Percentiles rank a stretch among this genome's conserved stretches.
These are phyloP conservation scores for Julus scanicus DNA, from an alignment of 2,888 invertebrate genomes.

Conservation along the genomic window DNA sequence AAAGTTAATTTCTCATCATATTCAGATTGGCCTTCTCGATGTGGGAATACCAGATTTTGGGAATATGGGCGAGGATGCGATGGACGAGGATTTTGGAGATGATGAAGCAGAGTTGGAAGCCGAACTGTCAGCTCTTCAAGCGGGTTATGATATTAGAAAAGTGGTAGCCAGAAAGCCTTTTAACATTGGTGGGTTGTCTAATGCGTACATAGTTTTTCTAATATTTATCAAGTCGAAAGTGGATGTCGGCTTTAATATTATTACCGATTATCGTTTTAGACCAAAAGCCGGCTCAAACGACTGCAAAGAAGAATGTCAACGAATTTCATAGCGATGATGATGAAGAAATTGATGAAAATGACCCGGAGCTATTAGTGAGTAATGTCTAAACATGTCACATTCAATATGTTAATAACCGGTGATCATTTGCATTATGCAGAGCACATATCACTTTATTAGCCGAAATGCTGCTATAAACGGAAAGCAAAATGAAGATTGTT, in stretches of 20 bases:
- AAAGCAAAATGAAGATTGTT: no score
- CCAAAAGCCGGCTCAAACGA: not conserved
- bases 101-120: conserved; percentile 87
- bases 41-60: conserved; percentile 68
- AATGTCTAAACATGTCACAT: conserved; percentile 45
- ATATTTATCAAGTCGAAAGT: no score
- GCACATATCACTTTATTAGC: no score
- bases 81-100: conserved; percentile 64
- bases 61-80: conserved; percentile 67
- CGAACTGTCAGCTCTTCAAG: conserved; percentile 79
- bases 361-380: conserved; percentile 79
- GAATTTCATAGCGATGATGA: conserved; percentile 74
- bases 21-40: conserved; percentile 81
- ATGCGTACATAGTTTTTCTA: no score
- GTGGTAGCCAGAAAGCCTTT: conserved; percentile 40
- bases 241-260: no score
- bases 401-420: no score
- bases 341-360: conserved; percentile 76
- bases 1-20: not conserved
- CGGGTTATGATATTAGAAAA: conserved; percentile 61
- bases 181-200: conserved; percentile 4
- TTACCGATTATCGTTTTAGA: not conserved
- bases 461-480: no score
- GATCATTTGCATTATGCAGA: no score
- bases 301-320: not conserved